Percentiles rank a stretch among this genome's conserved stretches.
phyloP scores from a whole-genome alignment of 2,113 vertebrate genomes.

The Vanacampus margaritifer region DNA sequence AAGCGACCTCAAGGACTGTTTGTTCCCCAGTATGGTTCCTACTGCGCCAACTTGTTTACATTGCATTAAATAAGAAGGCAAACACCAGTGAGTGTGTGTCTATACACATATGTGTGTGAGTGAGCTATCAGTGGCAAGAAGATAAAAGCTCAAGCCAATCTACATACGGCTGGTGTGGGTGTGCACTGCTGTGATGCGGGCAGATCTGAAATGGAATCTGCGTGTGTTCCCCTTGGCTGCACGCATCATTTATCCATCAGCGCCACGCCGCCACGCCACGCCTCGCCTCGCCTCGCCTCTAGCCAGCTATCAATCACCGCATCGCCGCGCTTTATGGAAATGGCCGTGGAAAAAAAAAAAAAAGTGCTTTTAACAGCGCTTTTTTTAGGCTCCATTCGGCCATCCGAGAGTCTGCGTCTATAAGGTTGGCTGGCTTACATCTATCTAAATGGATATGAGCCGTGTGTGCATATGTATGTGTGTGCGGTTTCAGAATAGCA shows the following conservation, averaged over 20 bases:
- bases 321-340: constrained; percentile 55
- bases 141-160: constrained; percentile 60
- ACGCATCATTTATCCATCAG: constrained; percentile 58
- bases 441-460: constrained; percentile 65
- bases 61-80: not conserved
- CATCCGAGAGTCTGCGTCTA: constrained; percentile 3
- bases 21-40: too few relatives aligned
- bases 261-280: not conserved
- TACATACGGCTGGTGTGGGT: constrained; percentile 50
- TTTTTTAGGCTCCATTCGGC: constrained; percentile 20
- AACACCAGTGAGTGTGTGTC: not conserved
- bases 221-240: constrained; percentile 57
- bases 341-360: constrained; percentile 5
- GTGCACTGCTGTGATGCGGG: constrained; percentile 27
- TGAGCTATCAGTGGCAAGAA: constrained; percentile 17
- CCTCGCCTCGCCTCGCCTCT: constrained; percentile 39
- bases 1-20: too few relatives aligned
- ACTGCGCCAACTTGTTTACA: not conserved
- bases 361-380: constrained; percentile 46
- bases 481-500: constrained; percentile 51
- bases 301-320: constrained; percentile 57
- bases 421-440: constrained; percentile 53
- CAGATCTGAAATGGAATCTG: constrained; percentile 66
- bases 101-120: not conserved
- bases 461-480: constrained; percentile 27